Conservation (phyloP, 2,797 vertebrate genomes). For the Halcyon smyrnensis region DNA sequence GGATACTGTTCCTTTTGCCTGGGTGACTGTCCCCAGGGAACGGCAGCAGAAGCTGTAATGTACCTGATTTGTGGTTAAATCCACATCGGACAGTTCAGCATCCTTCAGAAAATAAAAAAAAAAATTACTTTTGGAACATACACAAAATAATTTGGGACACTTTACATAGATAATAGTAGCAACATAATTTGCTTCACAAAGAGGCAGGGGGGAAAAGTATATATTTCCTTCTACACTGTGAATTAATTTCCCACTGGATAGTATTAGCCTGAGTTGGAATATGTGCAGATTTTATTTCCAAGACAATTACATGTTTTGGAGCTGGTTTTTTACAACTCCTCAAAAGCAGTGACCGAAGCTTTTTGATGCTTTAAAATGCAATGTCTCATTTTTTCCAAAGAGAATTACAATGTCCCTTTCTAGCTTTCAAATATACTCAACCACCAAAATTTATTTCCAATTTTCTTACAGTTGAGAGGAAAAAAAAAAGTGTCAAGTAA, state of each 20-base stretch:
- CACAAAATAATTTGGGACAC: not conserved
- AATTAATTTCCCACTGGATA: slow-evolving; percentile 25
- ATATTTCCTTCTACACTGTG: not conserved
- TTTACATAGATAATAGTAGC: not conserved
- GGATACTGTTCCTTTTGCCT: not conserved
- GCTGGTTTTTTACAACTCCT: slow-evolving; percentile 14
- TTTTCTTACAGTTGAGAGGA: not conserved
- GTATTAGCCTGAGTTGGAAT: not conserved
- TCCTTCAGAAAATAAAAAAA: slow-evolving; percentile 5
- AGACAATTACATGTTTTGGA: slow-evolving; percentile 49
- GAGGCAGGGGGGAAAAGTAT: not conserved
- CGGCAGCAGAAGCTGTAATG: not conserved
- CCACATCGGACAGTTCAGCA: not conserved
- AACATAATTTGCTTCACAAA: not conserved
- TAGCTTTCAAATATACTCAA: not conserved
- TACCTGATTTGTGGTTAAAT: slow-evolving; percentile 1
- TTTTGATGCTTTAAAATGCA: slow-evolving; percentile 15
- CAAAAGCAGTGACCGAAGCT: not conserved
- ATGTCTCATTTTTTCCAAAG: not conserved
- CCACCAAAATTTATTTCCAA: not conserved
- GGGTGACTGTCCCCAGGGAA: not conserved
- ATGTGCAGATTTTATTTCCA: slow-evolving; percentile 31
- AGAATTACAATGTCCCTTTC: not conserved
- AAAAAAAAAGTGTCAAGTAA: not conserved
- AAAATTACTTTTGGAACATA: not conserved